Base-by-base conservation (phyloP, 2,888 invertebrate genomes). In the Eilema depressum region DNA sequence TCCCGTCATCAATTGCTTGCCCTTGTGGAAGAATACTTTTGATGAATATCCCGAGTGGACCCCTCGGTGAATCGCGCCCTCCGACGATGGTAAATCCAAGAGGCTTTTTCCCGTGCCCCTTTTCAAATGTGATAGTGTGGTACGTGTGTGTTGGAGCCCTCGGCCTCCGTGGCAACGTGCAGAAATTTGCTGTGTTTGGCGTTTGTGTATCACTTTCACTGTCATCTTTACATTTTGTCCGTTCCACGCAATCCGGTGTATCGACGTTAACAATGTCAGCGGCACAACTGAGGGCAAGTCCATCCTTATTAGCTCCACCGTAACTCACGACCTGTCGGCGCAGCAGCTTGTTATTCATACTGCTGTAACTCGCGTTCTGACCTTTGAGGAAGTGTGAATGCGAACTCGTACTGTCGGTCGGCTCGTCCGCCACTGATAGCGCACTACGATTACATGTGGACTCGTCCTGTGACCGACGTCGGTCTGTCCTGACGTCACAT, bases 41-140 rank as follows among this genome's bases (percentile, higher is more conserved):
- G 80, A 98, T 97, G 91, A 97, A 98, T 88, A 98, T 98, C 62
- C 98, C 98, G 87, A 98, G 96, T 75, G 97, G 97, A 71, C 98
- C 98, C 88, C 97, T 96, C 3, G 98, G 97, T 53, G 98, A 98
- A 89, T 98, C 98, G 72, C 97, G 96, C 63, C 98, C 98, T 60
- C 98, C 98, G 3, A 98, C 98, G 81, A 98, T 98, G 17, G 98
- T 98, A 89, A 98, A 98, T n/a, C 98, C 98, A 47, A 98, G 95
- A 0, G 97, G 97, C 91, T 98, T 98, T 88, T 97, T 97, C 3
- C 98, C 97, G 12, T 96, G 96, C 1, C 98, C 98, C 87, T 98
- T 98, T 87, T 97, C 97, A 85, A 97, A 96, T 11, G 97, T 96
- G 25, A 97, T 96, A 0, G 97, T 97, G 79, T 97, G 96, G 83